Conservation (phyloP, 2,888 invertebrate species). For the Tipula lateralis region DNA sequence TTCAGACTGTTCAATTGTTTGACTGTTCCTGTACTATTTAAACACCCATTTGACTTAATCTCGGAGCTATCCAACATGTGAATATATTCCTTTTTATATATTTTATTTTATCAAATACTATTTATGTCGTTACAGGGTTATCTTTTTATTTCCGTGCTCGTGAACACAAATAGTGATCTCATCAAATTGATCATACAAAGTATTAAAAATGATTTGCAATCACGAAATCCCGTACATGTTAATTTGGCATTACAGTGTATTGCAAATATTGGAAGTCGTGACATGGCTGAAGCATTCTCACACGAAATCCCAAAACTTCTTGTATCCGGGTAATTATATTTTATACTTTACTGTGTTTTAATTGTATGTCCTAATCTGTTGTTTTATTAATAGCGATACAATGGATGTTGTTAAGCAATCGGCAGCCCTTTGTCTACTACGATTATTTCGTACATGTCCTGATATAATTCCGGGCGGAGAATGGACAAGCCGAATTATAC, state of each 20-base stretch:
- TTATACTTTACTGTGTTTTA: background rate
- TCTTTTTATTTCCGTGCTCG: constrained; percentile 98
- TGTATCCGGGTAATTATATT: constrained; percentile 74
- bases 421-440: constrained; percentile 91
- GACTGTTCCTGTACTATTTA: too few relatives aligned
- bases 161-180: constrained; percentile 97
- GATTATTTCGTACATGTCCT: constrained; percentile 89
- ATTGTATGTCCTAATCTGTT: too few relatives aligned
- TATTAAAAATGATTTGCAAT: constrained; percentile 96
- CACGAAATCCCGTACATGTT: constrained; percentile 95
- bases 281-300: constrained; percentile 99
- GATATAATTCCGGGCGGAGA: constrained; percentile 96
- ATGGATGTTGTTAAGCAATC: constrained; percentile 99
- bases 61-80: too few relatives aligned
- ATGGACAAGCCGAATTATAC: constrained; percentile 98
- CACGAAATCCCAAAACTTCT: constrained; percentile 97
- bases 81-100: too few relatives aligned
- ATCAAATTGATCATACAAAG: constrained; percentile 98
- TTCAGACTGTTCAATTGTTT: too few relatives aligned
- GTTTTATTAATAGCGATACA: constrained; percentile 67
- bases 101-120: too few relatives aligned
- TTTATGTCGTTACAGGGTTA: constrained; percentile 71
- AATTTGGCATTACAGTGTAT: constrained; percentile 98
- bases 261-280: constrained; percentile 98
- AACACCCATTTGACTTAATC: too few relatives aligned